Conservation (phyloP, 2,797 vertebrate genomes). For the Lemur catta region DNA sequence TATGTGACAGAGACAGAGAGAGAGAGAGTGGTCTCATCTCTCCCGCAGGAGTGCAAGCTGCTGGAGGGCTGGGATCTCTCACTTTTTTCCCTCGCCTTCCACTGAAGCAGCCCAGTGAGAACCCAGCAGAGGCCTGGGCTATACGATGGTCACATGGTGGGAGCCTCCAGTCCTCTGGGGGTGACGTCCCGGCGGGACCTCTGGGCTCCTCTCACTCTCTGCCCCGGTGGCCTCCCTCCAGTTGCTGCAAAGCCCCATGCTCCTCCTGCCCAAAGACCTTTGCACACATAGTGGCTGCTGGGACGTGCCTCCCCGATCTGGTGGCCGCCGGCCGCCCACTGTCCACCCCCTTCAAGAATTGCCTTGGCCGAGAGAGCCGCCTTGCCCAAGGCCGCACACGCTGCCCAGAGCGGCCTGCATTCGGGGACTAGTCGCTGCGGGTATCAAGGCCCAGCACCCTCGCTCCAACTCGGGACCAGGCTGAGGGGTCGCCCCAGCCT, state of each 20-base stretch:
- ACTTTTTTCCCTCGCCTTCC: background rate
- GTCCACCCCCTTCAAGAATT: background rate
- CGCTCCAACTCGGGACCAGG: background rate
- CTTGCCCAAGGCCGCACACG: too few relatives aligned
- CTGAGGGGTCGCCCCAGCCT: background rate
- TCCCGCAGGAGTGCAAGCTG: background rate
- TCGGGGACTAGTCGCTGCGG: background rate
- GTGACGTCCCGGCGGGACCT: background rate
- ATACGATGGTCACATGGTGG: background rate
- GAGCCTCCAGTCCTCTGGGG: background rate
- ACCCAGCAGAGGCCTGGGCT: background rate
- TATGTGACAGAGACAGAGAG: background rate
- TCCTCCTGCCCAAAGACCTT: background rate
- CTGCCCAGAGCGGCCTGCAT: too few relatives aligned
- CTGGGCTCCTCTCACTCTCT: background rate
- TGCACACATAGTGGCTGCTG: rapidly evolving
- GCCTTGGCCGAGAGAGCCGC: too few relatives aligned
- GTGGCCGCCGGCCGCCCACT: rapidly evolving
- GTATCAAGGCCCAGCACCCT: background rate
- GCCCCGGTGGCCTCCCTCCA: background rate
- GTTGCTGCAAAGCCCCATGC: too few relatives aligned
- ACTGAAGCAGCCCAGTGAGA: background rate
- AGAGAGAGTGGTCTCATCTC: too few relatives aligned
- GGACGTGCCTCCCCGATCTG: background rate
- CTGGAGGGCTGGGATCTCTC: background rate